These are phyloP conservation scores for Tauraco erythrolophus DNA, from an alignment of 2,113 vertebrate genomes.

Conservation along the genomic window DNA sequence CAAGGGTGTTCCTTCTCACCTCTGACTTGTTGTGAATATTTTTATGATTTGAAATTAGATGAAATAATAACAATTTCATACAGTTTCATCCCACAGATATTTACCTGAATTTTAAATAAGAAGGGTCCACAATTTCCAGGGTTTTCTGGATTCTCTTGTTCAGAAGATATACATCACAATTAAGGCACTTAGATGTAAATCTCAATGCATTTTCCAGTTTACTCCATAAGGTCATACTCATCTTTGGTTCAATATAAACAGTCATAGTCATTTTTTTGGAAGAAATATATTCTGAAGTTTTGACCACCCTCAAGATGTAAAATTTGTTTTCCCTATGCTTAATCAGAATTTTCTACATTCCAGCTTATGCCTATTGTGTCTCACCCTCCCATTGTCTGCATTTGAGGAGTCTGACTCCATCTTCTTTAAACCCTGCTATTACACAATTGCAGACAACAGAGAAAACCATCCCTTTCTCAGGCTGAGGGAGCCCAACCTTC, in stretches of 20 bases:
- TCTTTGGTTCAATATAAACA: not conserved
- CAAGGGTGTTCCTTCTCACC: not conserved
- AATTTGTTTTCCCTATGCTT: not conserved
- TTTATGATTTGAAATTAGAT: not conserved
- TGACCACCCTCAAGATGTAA: not conserved
- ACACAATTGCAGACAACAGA: too few species aligned
- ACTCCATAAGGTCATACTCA: not conserved
- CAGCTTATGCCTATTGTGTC: not conserved
- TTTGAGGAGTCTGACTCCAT: not conserved
- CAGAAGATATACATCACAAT: not conserved
- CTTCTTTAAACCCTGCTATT: not conserved
- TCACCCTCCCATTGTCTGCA: not conserved
- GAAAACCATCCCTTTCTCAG: not conserved
- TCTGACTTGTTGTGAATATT: not conserved
- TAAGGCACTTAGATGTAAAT: not conserved
- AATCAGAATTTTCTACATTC: not conserved
- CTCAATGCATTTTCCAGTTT: not conserved
- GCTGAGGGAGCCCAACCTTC: not conserved
- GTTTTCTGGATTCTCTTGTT: not conserved
- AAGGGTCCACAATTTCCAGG: not conserved
- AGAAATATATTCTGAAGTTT: not conserved
- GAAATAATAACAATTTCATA: not conserved
- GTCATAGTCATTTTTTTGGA: not conserved
- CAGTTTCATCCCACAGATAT: not conserved
- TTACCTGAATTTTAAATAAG: not conserved